Base-by-base conservation (phyloP, 2,113 vertebrate genomes). In the Atherinomorus stipes region DNA sequence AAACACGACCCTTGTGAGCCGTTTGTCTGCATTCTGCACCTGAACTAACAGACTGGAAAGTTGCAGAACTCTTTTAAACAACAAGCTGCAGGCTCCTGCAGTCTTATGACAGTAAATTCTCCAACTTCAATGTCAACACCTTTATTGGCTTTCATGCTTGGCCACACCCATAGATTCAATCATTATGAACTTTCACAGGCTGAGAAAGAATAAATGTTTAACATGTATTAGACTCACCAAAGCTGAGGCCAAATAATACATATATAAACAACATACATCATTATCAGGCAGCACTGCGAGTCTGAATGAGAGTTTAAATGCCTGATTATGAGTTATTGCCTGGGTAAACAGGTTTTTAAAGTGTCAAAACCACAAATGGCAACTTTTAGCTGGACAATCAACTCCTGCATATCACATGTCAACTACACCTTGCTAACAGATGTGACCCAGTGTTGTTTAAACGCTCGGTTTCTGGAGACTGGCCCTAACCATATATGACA, bases 91-190 rank as follows among this genome's bases (percentile, higher is more conserved):
- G 31, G 15, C 40, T 45, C 21, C 18, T 21, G 28, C 5, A 13
- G n/a, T 19, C 13, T 22, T 1, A 57, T 34, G 10, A 49, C 11
- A 0, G 51, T 26, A 25, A 28, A 4, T 19, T 26, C 58, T 83
- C 77, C 77, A 74, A 63, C 15, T 80, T 76, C 16, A 40, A 22
- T 37, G 56, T 52, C 64, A 70, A 65, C 80, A 81, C 56, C 84
- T 85, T 77, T 85, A 67, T 84, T 80, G 42, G 69, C 42, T 74
- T 70, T 49, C 13, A 28, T 75, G 40, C 40, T 51, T 38, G 2
- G 56, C 49, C 78, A 77, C 79, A 77, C 85, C 89, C 56, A 15
- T 56, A 54, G 6, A 4, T 21, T 63, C n/a, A 5, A 68, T 19
- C 49, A 76, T 25, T 11, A 47, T 11, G 4, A 16, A 12, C 28